Conservation (phyloP, 2,888 invertebrate species). For the Orgyia antiqua region DNA sequence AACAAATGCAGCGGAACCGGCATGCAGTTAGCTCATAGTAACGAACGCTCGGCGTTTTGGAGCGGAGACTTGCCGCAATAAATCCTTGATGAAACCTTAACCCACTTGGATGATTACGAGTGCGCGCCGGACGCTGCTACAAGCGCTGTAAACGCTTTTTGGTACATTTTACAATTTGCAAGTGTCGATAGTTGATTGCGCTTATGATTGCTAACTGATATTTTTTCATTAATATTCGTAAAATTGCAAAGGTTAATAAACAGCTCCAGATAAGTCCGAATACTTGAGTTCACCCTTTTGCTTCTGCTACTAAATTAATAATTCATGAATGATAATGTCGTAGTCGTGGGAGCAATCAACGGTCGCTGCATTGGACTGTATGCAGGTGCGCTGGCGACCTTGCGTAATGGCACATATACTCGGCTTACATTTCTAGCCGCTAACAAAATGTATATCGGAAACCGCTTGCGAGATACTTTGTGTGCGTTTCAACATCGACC, state of each 20-base stretch:
- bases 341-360: slow-evolving; percentile 62
- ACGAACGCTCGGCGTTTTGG: slow-evolving; percentile 69
- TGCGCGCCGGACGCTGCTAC: slow-evolving; percentile 48
- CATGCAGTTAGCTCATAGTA: slow-evolving; percentile 71
- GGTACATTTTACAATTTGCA: slow-evolving; percentile 24
- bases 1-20: slow-evolving; percentile 70
- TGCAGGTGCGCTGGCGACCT: slow-evolving; percentile 66
- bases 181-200: slow-evolving; percentile 10
- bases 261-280: slow-evolving; percentile 40
- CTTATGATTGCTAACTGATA: slow-evolving; percentile 8
- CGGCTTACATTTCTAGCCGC: slow-evolving; percentile 48
- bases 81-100: slow-evolving; percentile 78
- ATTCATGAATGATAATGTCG: slow-evolving; percentile 40
- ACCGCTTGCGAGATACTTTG: slow-evolving; percentile 61
- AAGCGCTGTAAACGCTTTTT: slow-evolving; percentile 54
- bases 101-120: slow-evolving; percentile 76
- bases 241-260: slow-evolving; percentile 21
- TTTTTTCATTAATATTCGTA: slow-evolving; percentile 14
- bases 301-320: slow-evolving; percentile 39
- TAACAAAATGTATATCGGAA: slow-evolving; percentile 62
- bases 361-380: slow-evolving; percentile 47
- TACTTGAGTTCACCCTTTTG: slow-evolving; percentile 44
- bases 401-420: slow-evolving; percentile 64
- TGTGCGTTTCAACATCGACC: slow-evolving; percentile 51
- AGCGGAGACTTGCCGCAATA: slow-evolving; percentile 77